Evolutionary conservation across 1,140 invertebrate genomes (phyloP), one percentile per base, ranked within the genome.

Genomic region (Paracyclopina nana): DNA sequence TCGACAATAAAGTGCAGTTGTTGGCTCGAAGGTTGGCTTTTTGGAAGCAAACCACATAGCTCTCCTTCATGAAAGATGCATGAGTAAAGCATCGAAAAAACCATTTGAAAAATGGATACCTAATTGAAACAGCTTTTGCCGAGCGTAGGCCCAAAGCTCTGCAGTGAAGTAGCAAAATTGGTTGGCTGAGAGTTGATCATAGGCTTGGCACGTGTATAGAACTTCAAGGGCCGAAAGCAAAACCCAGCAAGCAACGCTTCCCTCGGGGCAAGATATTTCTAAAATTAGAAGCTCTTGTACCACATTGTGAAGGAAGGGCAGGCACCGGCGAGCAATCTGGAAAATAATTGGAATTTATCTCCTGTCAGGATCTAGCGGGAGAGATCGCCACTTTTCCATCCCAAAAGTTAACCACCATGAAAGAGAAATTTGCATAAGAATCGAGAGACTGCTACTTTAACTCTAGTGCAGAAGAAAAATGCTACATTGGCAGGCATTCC

Each of bases 201-300:
- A 54, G 8, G 59, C 61, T 58, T 68, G 65, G 59, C 65, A 70
- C 6, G 77, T 77, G 27, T 80, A 73, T 42, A 94, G 65, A 14
- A 92, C 80, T 68, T 94, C 88, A 49, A 91, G 68, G 52, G 82
- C 84, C 53, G 83, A 87, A 0, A 94, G 70, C 59, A 92, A 87
- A 30, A 87, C 77, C 90, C 90, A 96, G 62, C 85, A 92, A 41
- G 80, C 76, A 1, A 88, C 68, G 0, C 87, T 80, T 27, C 90
- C 91, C 40, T 76, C 72, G 20, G 80, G 79, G 53, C 76, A 70
- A 40, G 67, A 68, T 31, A 87, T 75, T 61, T 85, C 79, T 49
- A 92, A 65, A 50, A 86, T 72, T 38, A 69, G 68, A 50, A 90
- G 59, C 66, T 94, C 86, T 52, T 78, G 74, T 20, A 84, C 69